Percentiles rank a stretch among this genome's conserved stretches.
Conservation (phyloP, 2,888 invertebrate genomes). For the Limnephilus auricula region DNA sequence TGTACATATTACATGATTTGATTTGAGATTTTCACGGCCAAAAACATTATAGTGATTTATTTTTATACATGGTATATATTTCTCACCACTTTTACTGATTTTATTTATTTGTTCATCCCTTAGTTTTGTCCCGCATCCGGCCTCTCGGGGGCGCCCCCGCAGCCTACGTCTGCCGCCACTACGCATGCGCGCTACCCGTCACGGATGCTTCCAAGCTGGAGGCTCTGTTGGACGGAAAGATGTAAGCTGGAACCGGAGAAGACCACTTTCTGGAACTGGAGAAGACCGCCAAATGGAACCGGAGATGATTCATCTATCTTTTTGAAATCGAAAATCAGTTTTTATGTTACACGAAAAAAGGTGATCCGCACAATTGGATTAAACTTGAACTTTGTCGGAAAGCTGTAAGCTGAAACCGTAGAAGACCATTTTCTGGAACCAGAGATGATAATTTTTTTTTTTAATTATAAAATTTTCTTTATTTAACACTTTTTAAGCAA, state of each 20-base stretch:
- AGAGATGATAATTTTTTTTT: neutral
- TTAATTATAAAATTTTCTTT: neutral
- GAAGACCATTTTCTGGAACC: neutral
- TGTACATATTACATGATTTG: no score
- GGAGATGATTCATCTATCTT: neutral
- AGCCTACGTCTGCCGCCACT: constrained; percentile 88
- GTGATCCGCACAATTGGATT: neutral
- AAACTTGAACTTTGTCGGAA: constrained; percentile 70
- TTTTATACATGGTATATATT: neutral
- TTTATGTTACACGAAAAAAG: neutral
- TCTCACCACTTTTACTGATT: neutral
- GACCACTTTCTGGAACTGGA: neutral
- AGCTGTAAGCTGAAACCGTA: constrained; percentile 14
- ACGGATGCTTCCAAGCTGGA: constrained; percentile 82
- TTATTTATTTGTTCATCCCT: constrained; percentile 18
- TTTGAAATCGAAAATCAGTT: neutral
- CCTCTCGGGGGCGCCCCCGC: constrained; percentile 81
- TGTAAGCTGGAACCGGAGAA: neutral
- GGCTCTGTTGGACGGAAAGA: constrained; percentile 76
- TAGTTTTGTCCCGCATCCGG: constrained; percentile 77
- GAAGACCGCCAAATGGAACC: neutral
- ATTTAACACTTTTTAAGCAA: neutral
- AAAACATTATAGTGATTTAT: no score
- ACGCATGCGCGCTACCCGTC: constrained; percentile 86
- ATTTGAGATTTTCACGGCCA: no score